Evolutionary conservation across 2,797 vertebrate genomes (phyloP), one percentile per base, ranked within the genome.

Genomic region (Staurois parvus): DNA sequence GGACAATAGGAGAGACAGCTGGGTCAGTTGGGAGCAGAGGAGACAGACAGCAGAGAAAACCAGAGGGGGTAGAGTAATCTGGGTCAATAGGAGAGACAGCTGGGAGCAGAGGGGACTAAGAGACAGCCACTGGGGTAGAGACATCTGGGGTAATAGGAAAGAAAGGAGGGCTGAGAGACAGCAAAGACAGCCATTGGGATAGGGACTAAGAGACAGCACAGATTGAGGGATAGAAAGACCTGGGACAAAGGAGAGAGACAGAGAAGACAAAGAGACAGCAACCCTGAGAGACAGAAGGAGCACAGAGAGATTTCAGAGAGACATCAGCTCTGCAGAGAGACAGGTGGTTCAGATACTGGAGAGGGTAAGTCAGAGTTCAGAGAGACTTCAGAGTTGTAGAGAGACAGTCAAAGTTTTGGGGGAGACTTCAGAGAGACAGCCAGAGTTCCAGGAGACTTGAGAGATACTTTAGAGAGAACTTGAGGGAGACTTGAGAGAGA

Each of bases 201-300:
- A n/a, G n/a, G n/a, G n/a, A n/a, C n/a, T n/a, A n/a, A n/a, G 10
- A 79, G 59, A 79, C 84, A 64, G 34, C 34, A 37, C 7, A 8
- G 7, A 0, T 0, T 1, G 6, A 0, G 32, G 3, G 2, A 52
- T 19, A 59, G 56, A 59, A 3, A 59, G 0, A 21, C 9, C 21
- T n/a, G 19, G 24, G 56, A n/a, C 21, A 21, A 62, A 56, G 37
- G 0, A 62, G 56, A 62, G 56, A 62, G 21, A 62, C 8, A n/a
- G 2, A 59, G 17, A 4, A 1, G 37, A 1, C 37, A 37, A 21
- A 13, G 48, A 52, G 48, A 34, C 34, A 34, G 34, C 34, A 34
- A 34, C 34, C 34, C 6, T 56, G 5, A 8, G 24, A n/a, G 24
- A n/a, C n/a, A n/a, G 17, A 34, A 40, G 30, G 48, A n/a, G 5